A percentile compares a stretch with the other conserved stretches of the same genome.
phyloP scores from a whole-genome alignment of 2,113 vertebrate genomes.

The Hydrochoerus hydrochaeris region DNA sequence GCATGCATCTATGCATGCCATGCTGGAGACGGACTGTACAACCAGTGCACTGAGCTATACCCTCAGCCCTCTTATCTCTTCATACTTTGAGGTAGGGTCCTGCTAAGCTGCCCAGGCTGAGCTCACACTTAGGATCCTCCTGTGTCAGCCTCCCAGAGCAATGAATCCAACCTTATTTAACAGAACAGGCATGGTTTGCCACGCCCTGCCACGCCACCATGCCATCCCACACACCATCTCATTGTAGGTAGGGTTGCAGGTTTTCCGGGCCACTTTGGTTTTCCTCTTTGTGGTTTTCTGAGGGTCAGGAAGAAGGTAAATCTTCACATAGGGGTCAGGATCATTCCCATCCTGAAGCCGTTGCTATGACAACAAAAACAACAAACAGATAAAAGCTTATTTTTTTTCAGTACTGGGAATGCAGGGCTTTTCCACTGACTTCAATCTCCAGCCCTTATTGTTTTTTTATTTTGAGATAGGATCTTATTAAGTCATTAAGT shows the following conservation, averaged over 20 bases:
- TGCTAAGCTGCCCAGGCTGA: background rate
- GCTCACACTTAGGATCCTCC: background rate
- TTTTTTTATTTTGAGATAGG: background rate
- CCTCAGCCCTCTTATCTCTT: background rate
- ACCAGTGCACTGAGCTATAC: background rate
- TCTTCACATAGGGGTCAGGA: constrained; percentile 97
- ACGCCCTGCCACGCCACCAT: background rate
- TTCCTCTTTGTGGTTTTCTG: constrained; percentile 98
- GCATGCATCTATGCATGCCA: background rate
- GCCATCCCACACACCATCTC: constrained; percentile 93
- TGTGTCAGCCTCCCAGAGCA: background rate
- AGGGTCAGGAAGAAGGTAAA: constrained; percentile 96
- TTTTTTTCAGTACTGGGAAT: background rate
- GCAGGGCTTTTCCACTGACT: background rate
- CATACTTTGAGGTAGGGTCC: background rate
- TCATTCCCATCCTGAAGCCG: constrained; percentile 95
- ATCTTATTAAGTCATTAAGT: background rate
- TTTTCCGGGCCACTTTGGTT: constrained; percentile 97
- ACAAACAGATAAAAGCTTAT: background rate
- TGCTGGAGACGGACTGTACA: background rate
- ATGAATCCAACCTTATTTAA: background rate
- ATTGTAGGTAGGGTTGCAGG: constrained; percentile 98
- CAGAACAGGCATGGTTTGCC: background rate
- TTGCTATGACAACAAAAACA: constrained; percentile 84
- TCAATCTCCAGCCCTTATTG: background rate